Evolutionary conservation across 37 sponge, comb jelly and placozoan genomes (phyloP).

Genomic region (Corticium candelabrum): DNA sequence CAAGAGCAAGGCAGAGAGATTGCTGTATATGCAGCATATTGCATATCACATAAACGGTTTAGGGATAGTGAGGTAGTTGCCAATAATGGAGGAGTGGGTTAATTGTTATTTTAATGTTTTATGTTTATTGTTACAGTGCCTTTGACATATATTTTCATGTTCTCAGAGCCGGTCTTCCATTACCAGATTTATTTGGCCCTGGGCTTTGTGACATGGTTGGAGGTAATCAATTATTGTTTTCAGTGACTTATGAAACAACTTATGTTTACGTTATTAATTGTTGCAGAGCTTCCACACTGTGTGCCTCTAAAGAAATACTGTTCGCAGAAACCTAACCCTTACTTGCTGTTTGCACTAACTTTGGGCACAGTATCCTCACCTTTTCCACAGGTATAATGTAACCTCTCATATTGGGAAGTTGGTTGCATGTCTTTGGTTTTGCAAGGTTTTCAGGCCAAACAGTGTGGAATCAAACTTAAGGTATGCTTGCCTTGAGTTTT

Average conservation of each 20-base stretch:
- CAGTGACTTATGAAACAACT: too few relatives aligned
- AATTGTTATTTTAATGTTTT: neutral
- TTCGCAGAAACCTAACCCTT: neutral
- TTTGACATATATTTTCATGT: slow-evolving; percentile 5
- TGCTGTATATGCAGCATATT: neutral
- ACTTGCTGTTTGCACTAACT: neutral
- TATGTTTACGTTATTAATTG: too few relatives aligned
- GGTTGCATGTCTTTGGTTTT: neutral
- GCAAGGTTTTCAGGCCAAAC: neutral
- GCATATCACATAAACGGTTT: slow-evolving; percentile 66
- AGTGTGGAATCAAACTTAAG: neutral
- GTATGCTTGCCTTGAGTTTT: neutral
- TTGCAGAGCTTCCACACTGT: too few relatives aligned
- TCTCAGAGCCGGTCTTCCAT: neutral
- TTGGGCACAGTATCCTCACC: slow-evolving; percentile 1
- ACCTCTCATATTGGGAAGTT: neutral
- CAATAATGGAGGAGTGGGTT: neutral
- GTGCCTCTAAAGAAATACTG: too few relatives aligned
- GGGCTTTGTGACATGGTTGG: neutral
- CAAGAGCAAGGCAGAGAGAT: neutral
- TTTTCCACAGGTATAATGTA: neutral
- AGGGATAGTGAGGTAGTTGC: slow-evolving; percentile 47
- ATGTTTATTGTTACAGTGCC: neutral
- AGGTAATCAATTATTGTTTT: too few relatives aligned
- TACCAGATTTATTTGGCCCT: neutral